phyloP scores from a whole-genome alignment of 2,888 invertebrate genomes.

The Axea sp. region DNA sequence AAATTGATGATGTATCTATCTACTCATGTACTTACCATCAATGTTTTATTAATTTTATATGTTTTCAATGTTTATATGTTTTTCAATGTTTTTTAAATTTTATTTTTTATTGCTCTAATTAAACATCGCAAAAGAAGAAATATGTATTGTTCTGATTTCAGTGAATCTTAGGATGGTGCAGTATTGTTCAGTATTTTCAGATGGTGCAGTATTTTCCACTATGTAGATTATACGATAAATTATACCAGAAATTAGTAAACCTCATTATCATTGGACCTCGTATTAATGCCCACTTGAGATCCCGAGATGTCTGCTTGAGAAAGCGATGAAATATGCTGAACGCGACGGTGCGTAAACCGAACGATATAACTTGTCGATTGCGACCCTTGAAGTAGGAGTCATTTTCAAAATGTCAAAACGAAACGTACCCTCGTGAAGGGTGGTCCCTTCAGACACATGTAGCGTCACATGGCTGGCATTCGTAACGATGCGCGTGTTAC shows the following conservation, averaged over 20 bases:
- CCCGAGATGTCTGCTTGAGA: neutral
- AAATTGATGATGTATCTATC: no score
- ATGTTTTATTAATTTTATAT: no score
- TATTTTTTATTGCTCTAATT: no score
- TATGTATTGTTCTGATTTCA: no score
- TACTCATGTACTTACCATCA: no score
- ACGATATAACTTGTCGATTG: conserved; percentile 55
- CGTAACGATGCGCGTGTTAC: conserved; percentile 68
- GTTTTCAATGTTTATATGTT: no score
- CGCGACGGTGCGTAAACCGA: conserved; percentile 42
- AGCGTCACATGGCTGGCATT: conserved; percentile 70
- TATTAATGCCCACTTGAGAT: conserved; percentile 22
- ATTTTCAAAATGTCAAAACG: conserved; percentile 63
- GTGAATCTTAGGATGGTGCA: no score
- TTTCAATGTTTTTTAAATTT: no score
- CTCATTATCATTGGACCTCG: conserved; percentile 6
- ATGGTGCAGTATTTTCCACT: no score
- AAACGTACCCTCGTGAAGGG: conserved; percentile 48
- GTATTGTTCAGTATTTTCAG: no score
- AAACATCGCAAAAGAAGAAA: no score
- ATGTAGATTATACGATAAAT: no score
- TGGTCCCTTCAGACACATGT: conserved; percentile 65
- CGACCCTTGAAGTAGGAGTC: conserved; percentile 57
- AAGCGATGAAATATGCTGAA: conserved; percentile 53
- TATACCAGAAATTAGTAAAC: conserved; percentile 26